Conservation (phyloP, 2,797 vertebrate species). For the Alfaro cultratus region DNA sequence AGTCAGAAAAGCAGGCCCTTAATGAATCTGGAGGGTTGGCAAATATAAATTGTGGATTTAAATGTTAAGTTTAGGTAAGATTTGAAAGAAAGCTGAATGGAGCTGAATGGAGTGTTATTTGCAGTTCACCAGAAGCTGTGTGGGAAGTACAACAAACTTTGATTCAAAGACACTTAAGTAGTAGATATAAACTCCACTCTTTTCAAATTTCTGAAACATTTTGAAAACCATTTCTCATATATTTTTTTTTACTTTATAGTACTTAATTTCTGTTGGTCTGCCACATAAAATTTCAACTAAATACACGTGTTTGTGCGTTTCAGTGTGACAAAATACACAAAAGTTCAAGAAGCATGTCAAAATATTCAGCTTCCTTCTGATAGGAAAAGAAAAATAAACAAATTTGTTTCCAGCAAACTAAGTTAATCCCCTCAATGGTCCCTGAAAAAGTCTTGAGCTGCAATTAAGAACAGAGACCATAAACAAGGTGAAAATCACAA, state of each 20-base stretch:
- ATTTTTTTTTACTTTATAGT: too few species aligned
- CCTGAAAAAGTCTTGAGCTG: slow-evolving; percentile 46
- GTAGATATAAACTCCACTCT: neutral
- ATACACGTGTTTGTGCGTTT: neutral
- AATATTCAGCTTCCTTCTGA: slow-evolving; percentile 24
- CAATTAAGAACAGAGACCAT: slow-evolving; percentile 24
- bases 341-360: neutral
- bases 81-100: neutral
- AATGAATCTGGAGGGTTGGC: neutral
- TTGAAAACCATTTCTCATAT: neutral
- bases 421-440: slow-evolving; percentile 34
- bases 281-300: neutral
- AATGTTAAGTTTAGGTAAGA: neutral
- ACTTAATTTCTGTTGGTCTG: too few species aligned
- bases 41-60: neutral
- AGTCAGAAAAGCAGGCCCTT: neutral
- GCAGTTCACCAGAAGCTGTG: neutral
- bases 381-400: slow-evolving; percentile 27
- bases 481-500: slow-evolving; percentile 53
- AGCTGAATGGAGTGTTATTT: neutral
- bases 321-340: neutral
- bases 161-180: neutral
- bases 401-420: slow-evolving; percentile 30
- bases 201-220: neutral
- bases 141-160: neutral